Evolutionary conservation across 1,140 invertebrate species (phyloP), one percentile per base, ranked within the genome.

Genomic region (Marisa cornuarietis): DNA sequence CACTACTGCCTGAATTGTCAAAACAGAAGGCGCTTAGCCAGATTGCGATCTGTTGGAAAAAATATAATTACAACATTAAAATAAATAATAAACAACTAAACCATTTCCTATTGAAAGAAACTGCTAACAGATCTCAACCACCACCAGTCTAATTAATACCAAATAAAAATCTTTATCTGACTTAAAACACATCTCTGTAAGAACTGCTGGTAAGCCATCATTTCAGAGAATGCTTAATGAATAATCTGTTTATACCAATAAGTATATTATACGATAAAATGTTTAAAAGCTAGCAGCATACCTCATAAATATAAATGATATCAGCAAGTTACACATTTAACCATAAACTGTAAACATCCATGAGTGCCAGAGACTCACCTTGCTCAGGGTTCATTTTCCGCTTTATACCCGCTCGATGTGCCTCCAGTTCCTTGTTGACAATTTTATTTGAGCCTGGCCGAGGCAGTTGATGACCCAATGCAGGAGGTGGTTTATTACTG

Each of bases 401-500:
- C 71, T 88, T 88, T 8, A 86, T 69, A 20, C 83, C 81, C 13
- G 78, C 75, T 80, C 80, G 84, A 63, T 83, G 77, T 58, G 74
- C 63, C 49, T 85, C 84, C 18, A 83, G 81, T 65, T 89, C 86
- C 68, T 87, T 86, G 31, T 83, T 82, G 63, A 85, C 79, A 26
- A 85, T 85, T 68, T 85, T 85, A 66, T 84, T 87, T 58, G 83
- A 78, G 14, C 83, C 80, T 4, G 88, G 88, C 65, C 83, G 92
- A 2, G 97, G 97, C 79, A 98, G 90, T 88, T 95, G 94, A 22
- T 93, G 88, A 22, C 95, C 95, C 24, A 94, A 92, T 0, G 96
- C 96, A 9, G 97, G 97, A 52, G 95, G 93, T n/a, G 97, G 97
- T 91, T 96, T 96, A 88, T 96, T 98, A 78, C 94, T 95, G 88